Base-by-base conservation (phyloP, 2,888 invertebrate genomes). In the Liopterus haemorrhoidalis region DNA sequence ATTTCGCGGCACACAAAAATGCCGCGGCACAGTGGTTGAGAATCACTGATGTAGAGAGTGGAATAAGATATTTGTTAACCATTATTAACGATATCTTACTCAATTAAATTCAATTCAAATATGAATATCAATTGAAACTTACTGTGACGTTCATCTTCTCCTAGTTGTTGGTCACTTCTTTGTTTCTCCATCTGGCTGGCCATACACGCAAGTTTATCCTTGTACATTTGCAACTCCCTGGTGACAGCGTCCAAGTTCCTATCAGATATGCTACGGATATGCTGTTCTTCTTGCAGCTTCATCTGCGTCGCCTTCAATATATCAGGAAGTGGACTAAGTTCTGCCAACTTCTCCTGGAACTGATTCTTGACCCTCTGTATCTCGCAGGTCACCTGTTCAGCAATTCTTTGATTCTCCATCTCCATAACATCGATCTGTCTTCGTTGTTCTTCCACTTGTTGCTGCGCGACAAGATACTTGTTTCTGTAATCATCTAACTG, bases 301-400 rank as follows among this genome's bases (percentile, higher is more conserved):
- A 75, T 58, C 60, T 83, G 82, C 1, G 81, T 81, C 21, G 79
- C 76, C 58, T 81, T 81, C 51, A 84, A 62, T 19, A 83, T 71
- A 50, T 82, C 82, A 0, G 82, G 82, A 18, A 83, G 69, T 0
- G 82, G 82, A 0, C 79, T 76, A 35, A 83, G 63, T 62, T 83
- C 82, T 46, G 79, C 78, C 15, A 83, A 65, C 61, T 82, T 82
- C 57, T 82, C 82, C 71, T 82, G 82, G 66, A 83, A 83, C 62
- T 82, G 76, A 56, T 70, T 72, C 72, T 83, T 83, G 6, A 82
- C 80, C 50, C 76, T 68, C 54, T 81, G 79, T 46, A 83, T 81
- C 64, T 83, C 84, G 11, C 80, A 63, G 54, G 79, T 80, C 28
- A 83, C 80, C 60, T 83, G 82, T 56, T 83, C 82, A 52, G 79